phyloP scores from a whole-genome alignment of 2,113 vertebrate genomes.

The Percopsis transmontana region DNA sequence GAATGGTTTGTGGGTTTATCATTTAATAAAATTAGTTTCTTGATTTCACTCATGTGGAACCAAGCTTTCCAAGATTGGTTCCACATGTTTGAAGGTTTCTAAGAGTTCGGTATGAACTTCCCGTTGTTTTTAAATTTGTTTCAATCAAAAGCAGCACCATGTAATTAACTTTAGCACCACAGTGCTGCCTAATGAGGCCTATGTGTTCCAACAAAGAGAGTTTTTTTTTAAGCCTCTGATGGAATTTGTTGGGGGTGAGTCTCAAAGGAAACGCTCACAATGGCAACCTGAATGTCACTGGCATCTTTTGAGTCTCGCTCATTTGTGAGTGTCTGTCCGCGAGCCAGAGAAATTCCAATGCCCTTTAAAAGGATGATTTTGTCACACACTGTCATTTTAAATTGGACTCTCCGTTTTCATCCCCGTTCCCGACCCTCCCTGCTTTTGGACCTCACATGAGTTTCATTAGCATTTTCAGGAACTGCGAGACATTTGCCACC shows the following conservation, averaged over 20 bases:
- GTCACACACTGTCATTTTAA: conserved; percentile 71
- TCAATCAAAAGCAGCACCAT: conserved; percentile 38
- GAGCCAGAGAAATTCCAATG: conserved; percentile 64
- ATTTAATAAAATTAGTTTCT: too few relatives aligned
- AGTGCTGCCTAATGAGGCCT: conserved; percentile 55
- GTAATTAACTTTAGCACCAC: conserved; percentile 49
- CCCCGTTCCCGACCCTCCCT: conserved; percentile 20
- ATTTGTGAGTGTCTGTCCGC: conserved; percentile 67
- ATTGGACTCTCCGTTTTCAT: conserved; percentile 54
- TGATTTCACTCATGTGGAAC: too few relatives aligned
- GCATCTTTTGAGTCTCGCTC: conserved; percentile 64
- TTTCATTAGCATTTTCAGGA: conserved; percentile 75
- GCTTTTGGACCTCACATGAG: conserved; percentile 67
- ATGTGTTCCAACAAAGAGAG: conserved; percentile 47
- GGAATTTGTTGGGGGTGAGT: conserved; percentile 52
- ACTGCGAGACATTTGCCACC: conserved; percentile 74
- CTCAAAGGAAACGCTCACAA: conserved; percentile 64
- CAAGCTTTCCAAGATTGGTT: too few relatives aligned
- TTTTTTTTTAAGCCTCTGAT: conserved; percentile 55
- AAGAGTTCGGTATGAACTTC: neutral
- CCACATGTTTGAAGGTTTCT: neutral
- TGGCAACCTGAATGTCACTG: conserved; percentile 71
- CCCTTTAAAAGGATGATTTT: conserved; percentile 68
- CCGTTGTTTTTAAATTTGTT: neutral
- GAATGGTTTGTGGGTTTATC: too few relatives aligned